Evolutionary conservation across 2,113 vertebrate genomes (phyloP), one percentile per base, ranked within the genome.

Genomic region (Fulica atra): DNA sequence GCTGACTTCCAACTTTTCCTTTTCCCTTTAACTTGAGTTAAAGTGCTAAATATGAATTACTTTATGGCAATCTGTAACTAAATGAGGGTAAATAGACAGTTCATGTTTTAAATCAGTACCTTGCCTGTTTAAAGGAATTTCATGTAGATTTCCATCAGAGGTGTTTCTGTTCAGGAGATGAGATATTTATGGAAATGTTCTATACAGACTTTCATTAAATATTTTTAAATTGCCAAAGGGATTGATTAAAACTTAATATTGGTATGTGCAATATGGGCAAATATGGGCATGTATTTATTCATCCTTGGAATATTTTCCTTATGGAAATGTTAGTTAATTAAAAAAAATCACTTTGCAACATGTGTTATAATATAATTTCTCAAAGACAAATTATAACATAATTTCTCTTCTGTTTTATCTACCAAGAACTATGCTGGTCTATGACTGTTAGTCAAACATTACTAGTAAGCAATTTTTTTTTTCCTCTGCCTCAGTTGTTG

Each of bases 51-150:
- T 79, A 82, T 73, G 84, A 92, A 90, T 93, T 92, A 80, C 53
- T 88, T 89, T 63, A 72, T 73, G 65, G 64, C 51, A 91, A 64
- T 88, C 73, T 79, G 74, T 61, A 95, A 61, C 82, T 83, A 94
- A 93, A 93, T 92, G 85, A 86, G 56, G 56, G 81, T 94, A 92
- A 94, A 96, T 94, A 94, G 81, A 57, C 29, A 68, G 57, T 65
- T 86, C 17, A 11, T 71, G 26, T 51, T 89, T 92, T 88, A 92
- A 89, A 92, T 73, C 54, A 87, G 60, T 84, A 63, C 33, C 19
- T 93, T 91, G 21, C 21, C 28, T 16, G 10, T 69, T 53, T n/a
- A 78, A 89, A 88, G 69, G 63, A 74, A 86, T 87, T 89, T 80
- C 17, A 79, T 60, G 35, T 60, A 48, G 48, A 86, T 88, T 86